These are phyloP conservation scores for Sphaeramia orbicularis DNA, from an alignment of 2,797 vertebrate genomes.

Conservation along the genomic window DNA sequence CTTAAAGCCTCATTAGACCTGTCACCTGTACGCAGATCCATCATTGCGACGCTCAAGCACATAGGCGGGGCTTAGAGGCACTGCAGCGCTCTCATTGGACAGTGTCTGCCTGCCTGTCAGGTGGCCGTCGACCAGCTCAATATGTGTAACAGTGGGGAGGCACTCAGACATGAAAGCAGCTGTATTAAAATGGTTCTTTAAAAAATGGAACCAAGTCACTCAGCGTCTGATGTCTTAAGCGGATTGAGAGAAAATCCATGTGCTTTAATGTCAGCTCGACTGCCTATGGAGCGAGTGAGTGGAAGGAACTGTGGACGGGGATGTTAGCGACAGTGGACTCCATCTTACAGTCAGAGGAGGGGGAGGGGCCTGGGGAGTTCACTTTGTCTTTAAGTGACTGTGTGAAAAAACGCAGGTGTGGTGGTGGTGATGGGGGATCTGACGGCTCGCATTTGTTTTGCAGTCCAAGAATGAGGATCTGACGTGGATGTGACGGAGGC, in stretches of 20 bases:
- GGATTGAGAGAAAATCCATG: slow-evolving; percentile 86
- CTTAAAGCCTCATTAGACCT: not conserved
- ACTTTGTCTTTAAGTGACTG: slow-evolving; percentile 36
- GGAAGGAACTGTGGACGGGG: slow-evolving; percentile 65
- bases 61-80: slow-evolving; percentile 41
- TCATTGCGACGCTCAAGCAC: slow-evolving; percentile 19
- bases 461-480: slow-evolving; percentile 48
- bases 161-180: slow-evolving; percentile 84
- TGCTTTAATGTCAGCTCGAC: slow-evolving; percentile 80
- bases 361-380: slow-evolving; percentile 26
- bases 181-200: slow-evolving; percentile 83
- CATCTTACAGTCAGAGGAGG: slow-evolving; percentile 60
- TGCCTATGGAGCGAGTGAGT: slow-evolving; percentile 70
- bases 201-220: slow-evolving; percentile 82
- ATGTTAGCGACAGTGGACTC: slow-evolving; percentile 69
- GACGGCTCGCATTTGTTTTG: slow-evolving; percentile 13
- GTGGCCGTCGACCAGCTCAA: slow-evolving; percentile 68
- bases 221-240: slow-evolving; percentile 86
- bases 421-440: slow-evolving; percentile 42
- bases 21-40: slow-evolving; percentile 2
- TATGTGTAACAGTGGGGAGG: slow-evolving; percentile 80
- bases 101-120: slow-evolving; percentile 63
- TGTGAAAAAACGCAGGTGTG: slow-evolving; percentile 54
- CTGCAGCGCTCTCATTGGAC: slow-evolving; percentile 60
- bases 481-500: slow-evolving; percentile 71